Conservation (phyloP, 2,888 invertebrate genomes). For the Mamestra brassicae region DNA sequence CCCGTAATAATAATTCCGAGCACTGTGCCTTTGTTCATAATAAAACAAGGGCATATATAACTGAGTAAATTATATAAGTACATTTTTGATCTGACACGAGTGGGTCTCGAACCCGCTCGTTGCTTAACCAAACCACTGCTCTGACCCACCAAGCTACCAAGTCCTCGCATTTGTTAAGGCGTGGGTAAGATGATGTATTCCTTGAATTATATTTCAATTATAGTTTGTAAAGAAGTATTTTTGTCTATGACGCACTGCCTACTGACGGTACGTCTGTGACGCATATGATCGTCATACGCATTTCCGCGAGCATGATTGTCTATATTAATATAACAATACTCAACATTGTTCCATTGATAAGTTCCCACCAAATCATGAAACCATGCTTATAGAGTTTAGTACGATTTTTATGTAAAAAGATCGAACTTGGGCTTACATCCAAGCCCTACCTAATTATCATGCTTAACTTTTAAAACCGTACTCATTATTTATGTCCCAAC, state of each 20-base stretch:
- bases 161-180: not conserved
- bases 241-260: not conserved
- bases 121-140: too few relatives aligned
- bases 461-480: not conserved
- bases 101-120: not conserved
- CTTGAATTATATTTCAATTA: not conserved
- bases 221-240: conserved; percentile 15
- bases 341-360: not conserved
- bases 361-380: not conserved
- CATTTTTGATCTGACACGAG: not conserved
- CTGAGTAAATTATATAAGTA: too few relatives aligned
- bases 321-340: not conserved
- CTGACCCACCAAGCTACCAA: not conserved
- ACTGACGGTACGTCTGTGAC: conserved; percentile 10
- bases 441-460: not conserved
- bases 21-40: too few relatives aligned
- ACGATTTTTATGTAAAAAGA: not conserved
- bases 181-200: not conserved
- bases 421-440: not conserved
- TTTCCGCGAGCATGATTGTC: not conserved
- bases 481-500: not conserved
- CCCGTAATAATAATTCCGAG: not conserved
- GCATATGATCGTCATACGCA: not conserved
- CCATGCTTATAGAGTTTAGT: too few relatives aligned
- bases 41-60: not conserved